Percentiles rank a stretch among this genome's conserved stretches.
phyloP scores from a whole-genome alignment of 2,888 invertebrate species.

The Microdon myrmicae region DNA sequence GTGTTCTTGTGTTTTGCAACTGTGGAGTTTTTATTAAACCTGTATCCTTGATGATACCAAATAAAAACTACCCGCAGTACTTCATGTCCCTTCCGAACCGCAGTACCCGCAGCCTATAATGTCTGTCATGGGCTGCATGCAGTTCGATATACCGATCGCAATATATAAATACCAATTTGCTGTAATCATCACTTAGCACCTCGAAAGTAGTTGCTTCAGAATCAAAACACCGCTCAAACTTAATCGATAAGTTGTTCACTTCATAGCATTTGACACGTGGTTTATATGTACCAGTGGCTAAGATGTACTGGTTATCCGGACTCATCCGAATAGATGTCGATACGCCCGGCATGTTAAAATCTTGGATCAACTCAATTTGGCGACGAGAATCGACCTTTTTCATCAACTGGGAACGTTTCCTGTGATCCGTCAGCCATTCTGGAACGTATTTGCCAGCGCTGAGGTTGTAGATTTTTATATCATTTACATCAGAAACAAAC shows the following conservation, averaged over 20 bases:
- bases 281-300: conserved; percentile 95
- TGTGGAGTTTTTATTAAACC: too few species aligned
- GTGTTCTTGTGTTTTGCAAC: too few species aligned
- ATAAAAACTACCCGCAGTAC: too few species aligned
- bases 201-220: conserved; percentile 95
- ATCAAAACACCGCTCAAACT: conserved; percentile 98
- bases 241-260: conserved; percentile 92
- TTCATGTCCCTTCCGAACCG: conserved; percentile 94
- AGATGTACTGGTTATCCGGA: conserved; percentile 90
- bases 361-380: conserved; percentile 96
- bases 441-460: conserved; percentile 97
- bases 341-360: conserved; percentile 98
- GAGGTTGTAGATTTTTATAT: conserved; percentile 97
- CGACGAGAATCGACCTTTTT: conserved; percentile 90
- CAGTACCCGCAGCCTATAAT: conserved; percentile 91
- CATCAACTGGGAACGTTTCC: conserved; percentile 82
- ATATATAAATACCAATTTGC: conserved; percentile 87
- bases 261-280: conserved; percentile 96
- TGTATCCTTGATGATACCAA: too few species aligned
- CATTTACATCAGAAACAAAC: conserved; percentile 93
- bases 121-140: conserved; percentile 92
- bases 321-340: conserved; percentile 87
- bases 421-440: conserved; percentile 90
- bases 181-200: conserved; percentile 93
- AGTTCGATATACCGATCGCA: conserved; percentile 93